Percentiles rank a stretch among this genome's conserved stretches.
phyloP scores from a whole-genome alignment of 2,113 vertebrate genomes.

The Podarcis muralis region DNA sequence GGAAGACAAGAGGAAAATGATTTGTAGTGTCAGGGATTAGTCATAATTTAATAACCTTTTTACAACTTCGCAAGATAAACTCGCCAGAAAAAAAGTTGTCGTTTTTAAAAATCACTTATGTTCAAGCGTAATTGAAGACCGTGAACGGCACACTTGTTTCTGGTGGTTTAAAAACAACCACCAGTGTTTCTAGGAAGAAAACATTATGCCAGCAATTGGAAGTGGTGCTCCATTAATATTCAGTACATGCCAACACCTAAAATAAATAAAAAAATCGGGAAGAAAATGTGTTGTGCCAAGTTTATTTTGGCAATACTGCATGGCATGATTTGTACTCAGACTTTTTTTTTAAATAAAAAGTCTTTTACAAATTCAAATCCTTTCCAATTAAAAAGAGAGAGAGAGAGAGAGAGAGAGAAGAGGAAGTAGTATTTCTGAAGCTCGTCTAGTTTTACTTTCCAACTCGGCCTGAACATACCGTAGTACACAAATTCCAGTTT shows the following conservation, averaged over 20 bases:
- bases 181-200: conserved; percentile 65
- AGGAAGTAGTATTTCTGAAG: conserved; percentile 42
- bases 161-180: conserved; percentile 45
- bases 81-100: neutral
- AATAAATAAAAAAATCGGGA: conserved; percentile 40
- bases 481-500: neutral
- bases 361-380: conserved; percentile 61
- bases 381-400: conserved; percentile 57
- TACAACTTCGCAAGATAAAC: conserved; percentile 19
- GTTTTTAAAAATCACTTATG: conserved; percentile 12
- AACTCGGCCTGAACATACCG: neutral
- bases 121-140: conserved; percentile 43
- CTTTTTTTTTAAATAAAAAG: conserved; percentile 48
- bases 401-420: neutral
- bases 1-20: neutral
- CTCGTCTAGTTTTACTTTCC: neutral
- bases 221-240: conserved; percentile 66
- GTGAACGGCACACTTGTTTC: conserved; percentile 21
- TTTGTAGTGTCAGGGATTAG: neutral
- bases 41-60: conserved; percentile 35
- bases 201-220: conserved; percentile 60
- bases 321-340: conserved; percentile 68
- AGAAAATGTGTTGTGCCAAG: conserved; percentile 57
- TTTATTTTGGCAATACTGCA: conserved; percentile 67
- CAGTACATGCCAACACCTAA: conserved; percentile 60